Conservation (phyloP, 1,140 invertebrate species). For the Cydia fagiglandana region DNA sequence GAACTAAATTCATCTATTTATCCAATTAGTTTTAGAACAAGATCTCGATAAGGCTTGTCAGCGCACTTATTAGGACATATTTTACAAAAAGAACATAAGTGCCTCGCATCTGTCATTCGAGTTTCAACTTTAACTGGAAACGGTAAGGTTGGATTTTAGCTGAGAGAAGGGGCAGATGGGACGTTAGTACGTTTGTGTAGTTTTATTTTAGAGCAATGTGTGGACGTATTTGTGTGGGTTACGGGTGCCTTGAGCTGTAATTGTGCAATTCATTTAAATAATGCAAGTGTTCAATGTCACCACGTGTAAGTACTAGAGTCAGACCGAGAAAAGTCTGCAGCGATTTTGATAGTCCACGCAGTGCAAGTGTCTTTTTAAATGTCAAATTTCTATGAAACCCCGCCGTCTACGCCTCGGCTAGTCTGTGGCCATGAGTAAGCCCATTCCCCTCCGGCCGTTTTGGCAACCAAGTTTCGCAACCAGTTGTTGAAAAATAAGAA, state of each 20-base stretch:
- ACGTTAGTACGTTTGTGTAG: not conserved
- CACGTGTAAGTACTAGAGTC: not conserved
- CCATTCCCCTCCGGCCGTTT: no score
- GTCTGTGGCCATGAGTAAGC: no score
- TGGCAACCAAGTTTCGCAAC: no score
- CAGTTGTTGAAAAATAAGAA: no score
- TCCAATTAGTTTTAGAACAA: slow-evolving; percentile 14
- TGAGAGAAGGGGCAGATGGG: not conserved
- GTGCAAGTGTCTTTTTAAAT: no score
- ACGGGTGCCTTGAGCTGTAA: slow-evolving; percentile 11
- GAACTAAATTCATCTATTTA: slow-evolving; percentile 14
- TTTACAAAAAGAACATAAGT: not conserved
- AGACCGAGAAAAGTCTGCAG: no score
- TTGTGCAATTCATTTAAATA: slow-evolving; percentile 22
- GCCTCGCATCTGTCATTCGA: not conserved
- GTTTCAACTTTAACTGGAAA: not conserved
- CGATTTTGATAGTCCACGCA: no score
- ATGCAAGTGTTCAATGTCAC: slow-evolving; percentile 5
- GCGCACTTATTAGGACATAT: not conserved
- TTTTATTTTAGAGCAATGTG: slow-evolving; percentile 32
- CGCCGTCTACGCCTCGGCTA: no score
- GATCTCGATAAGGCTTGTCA: slow-evolving; percentile 20
- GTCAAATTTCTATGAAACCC: no score
- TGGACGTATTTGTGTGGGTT: not conserved
- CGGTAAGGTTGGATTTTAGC: not conserved